Conservation (phyloP, 2,888 invertebrate genomes). For the Omphaloscelis lunosa region DNA sequence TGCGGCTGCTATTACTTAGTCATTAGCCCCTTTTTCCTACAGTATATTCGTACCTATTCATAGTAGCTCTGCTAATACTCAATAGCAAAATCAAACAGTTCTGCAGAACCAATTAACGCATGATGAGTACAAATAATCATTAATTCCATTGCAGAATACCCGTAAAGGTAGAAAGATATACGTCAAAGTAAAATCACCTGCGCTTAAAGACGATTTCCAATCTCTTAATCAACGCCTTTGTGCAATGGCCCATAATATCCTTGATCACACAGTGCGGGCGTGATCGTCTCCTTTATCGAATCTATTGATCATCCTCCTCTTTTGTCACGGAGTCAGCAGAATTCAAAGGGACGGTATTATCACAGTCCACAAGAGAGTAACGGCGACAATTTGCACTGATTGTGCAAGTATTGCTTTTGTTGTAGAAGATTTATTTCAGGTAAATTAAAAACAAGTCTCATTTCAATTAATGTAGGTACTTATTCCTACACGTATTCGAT, state of each 20-base stretch:
- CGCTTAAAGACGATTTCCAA: conserved; percentile 10
- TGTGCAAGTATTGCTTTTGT: conserved; percentile 16
- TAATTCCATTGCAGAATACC: not conserved
- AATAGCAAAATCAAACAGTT: not conserved
- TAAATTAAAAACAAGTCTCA: not conserved
- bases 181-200: conserved; percentile 6
- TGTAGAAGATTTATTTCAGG: conserved; percentile 16
- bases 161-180: not conserved
- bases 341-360: conserved; percentile 41
- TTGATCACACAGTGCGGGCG: conserved; percentile 35
- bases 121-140: conserved; percentile 4
- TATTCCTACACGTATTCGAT: not conserved
- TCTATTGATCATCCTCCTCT: conserved; percentile 42
- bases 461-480: not conserved
- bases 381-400: conserved; percentile 45
- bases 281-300: conserved; percentile 46
- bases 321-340: conserved; percentile 43
- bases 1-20: too few relatives aligned
- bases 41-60: not conserved
- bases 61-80: too few relatives aligned
- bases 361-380: conserved; percentile 21
- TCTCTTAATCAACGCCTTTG: conserved; percentile 41
- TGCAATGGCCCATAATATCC: conserved; percentile 43
- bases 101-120: not conserved
- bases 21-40: too few relatives aligned